phyloP scores from a whole-genome alignment of 1,140 invertebrate genomes.

The Pinna nobilis region DNA sequence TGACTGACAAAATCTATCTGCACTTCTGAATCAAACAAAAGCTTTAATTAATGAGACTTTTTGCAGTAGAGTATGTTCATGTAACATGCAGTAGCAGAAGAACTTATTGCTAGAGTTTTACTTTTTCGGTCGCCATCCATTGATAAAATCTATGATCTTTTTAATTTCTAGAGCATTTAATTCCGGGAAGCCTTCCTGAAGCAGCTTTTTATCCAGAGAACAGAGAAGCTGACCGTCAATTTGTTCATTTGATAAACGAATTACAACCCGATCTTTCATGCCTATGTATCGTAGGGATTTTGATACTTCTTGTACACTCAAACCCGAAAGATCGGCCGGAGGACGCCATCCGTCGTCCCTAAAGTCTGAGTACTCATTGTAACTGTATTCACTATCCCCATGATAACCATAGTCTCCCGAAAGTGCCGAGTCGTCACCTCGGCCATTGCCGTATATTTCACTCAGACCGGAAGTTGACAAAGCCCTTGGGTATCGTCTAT shows the following conservation, averaged over 20 bases:
- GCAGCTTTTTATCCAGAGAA: slow-evolving; percentile 63
- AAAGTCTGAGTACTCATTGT: slow-evolving; percentile 54
- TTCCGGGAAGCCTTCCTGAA: slow-evolving; percentile 71
- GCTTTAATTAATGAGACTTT: too few relatives aligned
- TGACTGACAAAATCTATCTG: too few relatives aligned
- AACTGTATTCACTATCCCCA: slow-evolving; percentile 68
- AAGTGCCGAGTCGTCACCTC: slow-evolving; percentile 66
- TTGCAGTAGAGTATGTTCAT: too few relatives aligned
- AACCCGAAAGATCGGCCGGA: slow-evolving; percentile 55
- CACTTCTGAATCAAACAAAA: too few relatives aligned
- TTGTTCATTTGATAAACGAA: slow-evolving; percentile 68
- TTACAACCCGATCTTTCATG: slow-evolving; percentile 69
- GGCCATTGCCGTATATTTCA: slow-evolving; percentile 48
- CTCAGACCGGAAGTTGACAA: slow-evolving; percentile 52
- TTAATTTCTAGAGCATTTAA: slow-evolving; percentile 70
- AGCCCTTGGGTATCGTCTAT: slow-evolving; percentile 46
- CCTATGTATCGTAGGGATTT: slow-evolving; percentile 69
- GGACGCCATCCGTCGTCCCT: slow-evolving; percentile 64
- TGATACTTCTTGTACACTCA: slow-evolving; percentile 66
- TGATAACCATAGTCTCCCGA: slow-evolving; percentile 66
- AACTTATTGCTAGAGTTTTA: too few relatives aligned
- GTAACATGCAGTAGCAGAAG: too few relatives aligned
- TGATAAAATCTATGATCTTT: slow-evolving; percentile 71
- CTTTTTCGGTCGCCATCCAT: slow-evolving; percentile 71
- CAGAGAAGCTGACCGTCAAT: slow-evolving; percentile 69